Conservation (phyloP, 2,888 invertebrate species). For the Drosophila niveifrons region DNA sequence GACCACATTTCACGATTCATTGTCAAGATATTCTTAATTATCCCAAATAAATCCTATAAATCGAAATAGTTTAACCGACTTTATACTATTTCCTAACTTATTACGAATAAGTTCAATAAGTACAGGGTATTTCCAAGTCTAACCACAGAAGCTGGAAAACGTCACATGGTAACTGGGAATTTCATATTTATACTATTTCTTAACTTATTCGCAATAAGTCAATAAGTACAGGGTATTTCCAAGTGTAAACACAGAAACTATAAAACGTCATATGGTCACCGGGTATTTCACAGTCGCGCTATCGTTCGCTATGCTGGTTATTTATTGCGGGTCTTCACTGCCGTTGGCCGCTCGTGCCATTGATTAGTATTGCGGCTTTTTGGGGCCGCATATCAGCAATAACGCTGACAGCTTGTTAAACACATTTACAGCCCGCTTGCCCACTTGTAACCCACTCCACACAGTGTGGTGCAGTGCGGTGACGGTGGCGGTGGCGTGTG, state of each 20-base stretch:
- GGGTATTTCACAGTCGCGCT: background rate
- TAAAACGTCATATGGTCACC: background rate
- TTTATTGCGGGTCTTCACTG: background rate
- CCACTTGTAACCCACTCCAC: slow-evolving; percentile 19
- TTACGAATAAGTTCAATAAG: background rate
- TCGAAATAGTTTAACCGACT: too few species aligned
- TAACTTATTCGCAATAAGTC: too few species aligned
- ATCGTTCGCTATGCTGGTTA: background rate
- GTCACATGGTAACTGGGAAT: background rate
- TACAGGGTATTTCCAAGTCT: background rate
- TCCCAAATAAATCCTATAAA: too few species aligned
- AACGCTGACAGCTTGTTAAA: slow-evolving; percentile 40
- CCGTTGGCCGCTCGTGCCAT: slow-evolving; percentile 60
- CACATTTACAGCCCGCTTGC: slow-evolving; percentile 36
- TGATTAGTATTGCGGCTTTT: slow-evolving; percentile 49
- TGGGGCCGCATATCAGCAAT: slow-evolving; percentile 36
- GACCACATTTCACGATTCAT: too few species aligned
- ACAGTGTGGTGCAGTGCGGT: slow-evolving; percentile 5
- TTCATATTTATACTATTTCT: too few species aligned
- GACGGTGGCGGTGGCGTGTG: slow-evolving; percentile 19
- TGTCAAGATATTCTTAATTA: too few species aligned
- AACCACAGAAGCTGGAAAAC: background rate
- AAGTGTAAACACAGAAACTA: background rate
- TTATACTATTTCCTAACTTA: too few species aligned
- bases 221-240: background rate